Evolutionary conservation across 1,140 invertebrate species (phyloP).

Genomic region (Ylistrum balloti): DNA sequence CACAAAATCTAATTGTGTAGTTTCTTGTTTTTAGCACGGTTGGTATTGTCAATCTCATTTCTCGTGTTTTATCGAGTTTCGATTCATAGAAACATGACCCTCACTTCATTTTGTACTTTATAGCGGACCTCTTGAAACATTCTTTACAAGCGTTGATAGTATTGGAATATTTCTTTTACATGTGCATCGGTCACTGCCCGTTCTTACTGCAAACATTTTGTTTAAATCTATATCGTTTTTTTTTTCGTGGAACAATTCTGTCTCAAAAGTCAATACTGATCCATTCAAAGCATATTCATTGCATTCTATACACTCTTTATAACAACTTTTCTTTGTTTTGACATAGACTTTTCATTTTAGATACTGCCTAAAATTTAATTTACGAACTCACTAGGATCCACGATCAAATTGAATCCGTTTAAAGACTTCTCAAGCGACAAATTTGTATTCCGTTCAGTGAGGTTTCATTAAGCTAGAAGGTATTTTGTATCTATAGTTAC

Average conservation of each 20-base stretch:
- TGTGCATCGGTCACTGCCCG: not conserved
- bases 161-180: not conserved
- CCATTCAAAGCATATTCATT: not conserved
- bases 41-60: not conserved
- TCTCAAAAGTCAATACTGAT: not conserved
- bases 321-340: not conserved
- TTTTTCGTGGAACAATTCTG: not conserved
- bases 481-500: not conserved
- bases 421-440: not conserved
- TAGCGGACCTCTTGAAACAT: not conserved
- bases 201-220: not conserved
- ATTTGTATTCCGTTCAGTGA: not conserved
- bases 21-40: not conserved
- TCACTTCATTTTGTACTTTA: slow-evolving; percentile 6
- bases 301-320: not conserved
- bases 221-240: not conserved
- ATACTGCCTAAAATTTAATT: not conserved
- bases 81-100: not conserved
- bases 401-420: slow-evolving; percentile 12
- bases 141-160: not conserved
- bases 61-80: not conserved
- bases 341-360: not conserved
- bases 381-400: not conserved
- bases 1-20: slow-evolving; percentile 10
- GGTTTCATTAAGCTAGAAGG: not conserved